Percentiles rank a stretch among this genome's conserved stretches.
Conservation (phyloP, 2,797 vertebrate species). For the Sebastes goodei region DNA sequence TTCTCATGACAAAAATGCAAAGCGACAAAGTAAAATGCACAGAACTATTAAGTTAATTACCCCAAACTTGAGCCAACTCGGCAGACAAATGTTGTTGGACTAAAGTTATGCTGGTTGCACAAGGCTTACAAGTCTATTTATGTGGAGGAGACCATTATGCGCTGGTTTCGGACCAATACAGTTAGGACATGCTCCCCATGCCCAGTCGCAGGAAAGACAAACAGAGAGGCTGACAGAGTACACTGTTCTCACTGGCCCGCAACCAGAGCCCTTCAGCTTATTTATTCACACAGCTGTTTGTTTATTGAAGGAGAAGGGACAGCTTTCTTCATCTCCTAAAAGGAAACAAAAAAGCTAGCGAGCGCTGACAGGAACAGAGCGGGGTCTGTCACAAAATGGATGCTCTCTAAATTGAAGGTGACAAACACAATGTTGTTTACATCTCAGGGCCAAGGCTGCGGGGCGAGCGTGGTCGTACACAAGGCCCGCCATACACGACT, state of each 20-base stretch:
- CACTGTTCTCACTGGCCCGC: slow-evolving; percentile 62
- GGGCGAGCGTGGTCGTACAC: slow-evolving; percentile 30
- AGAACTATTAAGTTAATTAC: slow-evolving; percentile 29
- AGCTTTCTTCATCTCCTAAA: slow-evolving; percentile 73
- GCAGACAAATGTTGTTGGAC: slow-evolving; percentile 35
- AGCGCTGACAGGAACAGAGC: slow-evolving; percentile 69
- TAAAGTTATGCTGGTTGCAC: slow-evolving; percentile 28
- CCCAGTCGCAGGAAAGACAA: slow-evolving; percentile 65
- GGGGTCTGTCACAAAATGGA: slow-evolving; percentile 74
- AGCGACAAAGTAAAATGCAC: slow-evolving; percentile 42
- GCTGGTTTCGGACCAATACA: slow-evolving; percentile 40
- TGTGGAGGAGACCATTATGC: slow-evolving; percentile 56
- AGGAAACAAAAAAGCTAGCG: slow-evolving; percentile 68
- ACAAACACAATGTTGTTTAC: slow-evolving; percentile 81
- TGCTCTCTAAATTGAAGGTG: slow-evolving; percentile 73
- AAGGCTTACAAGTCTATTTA: slow-evolving; percentile 45
- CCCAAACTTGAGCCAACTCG: slow-evolving; percentile 4
- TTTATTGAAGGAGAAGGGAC: slow-evolving; percentile 77
- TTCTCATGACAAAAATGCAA: slow-evolving; percentile 25
- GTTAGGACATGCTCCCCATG: slow-evolving; percentile 37
- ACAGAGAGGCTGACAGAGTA: slow-evolving; percentile 68
- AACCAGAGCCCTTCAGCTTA: slow-evolving; percentile 74
- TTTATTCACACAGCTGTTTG: slow-evolving; percentile 81
- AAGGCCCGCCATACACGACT: slow-evolving; percentile 50
- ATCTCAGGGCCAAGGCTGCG: slow-evolving; percentile 35